phyloP scores from a whole-genome alignment of 1,140 invertebrate species.

The Megalopta genalis region DNA sequence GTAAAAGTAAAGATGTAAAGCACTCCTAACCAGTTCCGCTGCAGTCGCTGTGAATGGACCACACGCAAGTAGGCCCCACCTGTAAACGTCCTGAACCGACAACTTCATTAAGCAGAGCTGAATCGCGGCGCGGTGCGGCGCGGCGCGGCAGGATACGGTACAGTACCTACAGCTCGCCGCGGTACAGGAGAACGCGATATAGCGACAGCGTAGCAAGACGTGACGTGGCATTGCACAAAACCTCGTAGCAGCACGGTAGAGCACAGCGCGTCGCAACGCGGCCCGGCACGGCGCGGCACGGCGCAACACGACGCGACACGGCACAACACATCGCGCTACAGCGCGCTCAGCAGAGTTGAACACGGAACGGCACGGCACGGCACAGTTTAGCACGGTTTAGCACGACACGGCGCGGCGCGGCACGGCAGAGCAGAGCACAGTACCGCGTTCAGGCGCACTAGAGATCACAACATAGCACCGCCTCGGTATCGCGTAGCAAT shows the following conservation, averaged over 20 bases:
- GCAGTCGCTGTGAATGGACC: conserved; percentile 77
- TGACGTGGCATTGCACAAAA: neutral
- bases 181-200: no score
- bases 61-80: conserved; percentile 77
- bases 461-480: no score
- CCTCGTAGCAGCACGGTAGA: neutral
- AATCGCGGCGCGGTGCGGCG: conserved; percentile 42
- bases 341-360: no score
- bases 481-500: conserved; percentile 11
- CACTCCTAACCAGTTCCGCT: conserved; percentile 72
- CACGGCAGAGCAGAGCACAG: no score
- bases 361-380: neutral
- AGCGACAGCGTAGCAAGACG: neutral
- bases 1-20: conserved; percentile 70
- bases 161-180: neutral
- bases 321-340: no score
- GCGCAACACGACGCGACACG: neutral
- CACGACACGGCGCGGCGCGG: neutral
- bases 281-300: neutral
- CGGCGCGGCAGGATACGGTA: neutral
- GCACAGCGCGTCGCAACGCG: neutral
- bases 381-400: neutral
- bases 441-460: no score
- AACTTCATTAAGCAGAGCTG: conserved; percentile 78
- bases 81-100: conserved; percentile 79